These are phyloP conservation scores for Maniola jurtina DNA, from an alignment of 1,140 invertebrate species.

Conservation along the genomic window DNA sequence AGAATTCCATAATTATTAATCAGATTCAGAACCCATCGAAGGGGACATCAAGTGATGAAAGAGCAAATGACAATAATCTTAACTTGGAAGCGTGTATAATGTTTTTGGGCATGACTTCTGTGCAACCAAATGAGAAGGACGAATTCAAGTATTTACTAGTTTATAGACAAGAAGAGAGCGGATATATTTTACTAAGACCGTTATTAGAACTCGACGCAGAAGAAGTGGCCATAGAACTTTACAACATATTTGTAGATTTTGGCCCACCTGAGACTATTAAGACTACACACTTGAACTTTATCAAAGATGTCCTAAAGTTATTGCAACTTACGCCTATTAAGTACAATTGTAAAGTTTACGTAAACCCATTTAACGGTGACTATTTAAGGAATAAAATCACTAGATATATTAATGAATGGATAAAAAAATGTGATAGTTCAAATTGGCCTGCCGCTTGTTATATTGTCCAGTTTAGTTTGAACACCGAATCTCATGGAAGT, in stretches of 20 bases:
- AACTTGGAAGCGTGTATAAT: neutral
- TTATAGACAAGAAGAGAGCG: neutral
- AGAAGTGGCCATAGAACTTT: slow-evolving; percentile 2
- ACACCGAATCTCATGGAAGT: neutral
- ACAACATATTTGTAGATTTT: slow-evolving; percentile 13
- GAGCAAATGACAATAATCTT: neutral
- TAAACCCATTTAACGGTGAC: neutral
- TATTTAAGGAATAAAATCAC: neutral
- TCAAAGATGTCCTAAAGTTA: neutral
- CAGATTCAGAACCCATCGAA: neutral
- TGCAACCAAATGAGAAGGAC: neutral
- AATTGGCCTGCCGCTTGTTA: slow-evolving; percentile 8
- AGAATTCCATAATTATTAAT: neutral
- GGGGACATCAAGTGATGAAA: neutral
- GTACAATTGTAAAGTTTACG: neutral
- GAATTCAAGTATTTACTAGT: slow-evolving; percentile 4
- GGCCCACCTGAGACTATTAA: slow-evolving; percentile 5
- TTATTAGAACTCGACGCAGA: neutral
- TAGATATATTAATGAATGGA: slow-evolving; percentile 1
- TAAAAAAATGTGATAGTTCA: neutral
- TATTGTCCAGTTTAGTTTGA: slow-evolving; percentile 3
- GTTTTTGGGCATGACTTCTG: neutral
- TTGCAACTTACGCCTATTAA: slow-evolving; percentile 2
- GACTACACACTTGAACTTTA: neutral
- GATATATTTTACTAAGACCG: slow-evolving; percentile 6